These are phyloP conservation scores for Spea bombifrons DNA, from an alignment of 2,113 vertebrate species.

Conservation along the genomic window DNA sequence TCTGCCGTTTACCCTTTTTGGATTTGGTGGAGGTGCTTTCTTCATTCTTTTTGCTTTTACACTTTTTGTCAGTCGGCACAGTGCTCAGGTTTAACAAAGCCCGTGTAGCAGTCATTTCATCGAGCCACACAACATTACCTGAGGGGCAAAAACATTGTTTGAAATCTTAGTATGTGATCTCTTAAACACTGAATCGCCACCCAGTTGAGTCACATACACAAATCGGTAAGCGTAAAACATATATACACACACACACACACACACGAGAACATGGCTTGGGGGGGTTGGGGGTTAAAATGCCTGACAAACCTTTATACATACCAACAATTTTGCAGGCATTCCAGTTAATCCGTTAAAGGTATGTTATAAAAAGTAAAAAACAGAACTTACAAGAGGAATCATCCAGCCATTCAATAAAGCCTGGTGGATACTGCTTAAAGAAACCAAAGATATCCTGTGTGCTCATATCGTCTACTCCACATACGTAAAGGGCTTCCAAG, in stretches of 20 bases:
- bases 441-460: constrained; percentile 92
- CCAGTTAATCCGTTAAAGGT: too few relatives aligned
- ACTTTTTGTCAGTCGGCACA: constrained; percentile 72
- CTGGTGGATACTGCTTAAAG: constrained; percentile 93
- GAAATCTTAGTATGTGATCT: background rate
- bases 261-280: too few relatives aligned
- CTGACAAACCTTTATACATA: too few relatives aligned
- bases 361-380: too few relatives aligned
- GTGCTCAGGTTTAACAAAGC: constrained; percentile 87
- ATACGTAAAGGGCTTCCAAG: constrained; percentile 85
- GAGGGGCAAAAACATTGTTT: constrained; percentile 43
- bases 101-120: constrained; percentile 87
- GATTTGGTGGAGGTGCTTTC: constrained; percentile 61
- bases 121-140: constrained; percentile 98
- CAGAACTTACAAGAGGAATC: constrained; percentile 86
- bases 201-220: too few relatives aligned
- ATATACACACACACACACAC: too few relatives aligned
- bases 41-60: constrained; percentile 60
- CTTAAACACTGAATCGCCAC: too few relatives aligned
- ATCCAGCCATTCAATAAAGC: constrained; percentile 97
- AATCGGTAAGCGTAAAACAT: too few relatives aligned
- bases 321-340: too few relatives aligned
- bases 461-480: constrained; percentile 95
- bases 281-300: too few relatives aligned
- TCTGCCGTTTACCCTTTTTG: constrained; percentile 70